Base-by-base conservation (phyloP, 2,113 vertebrate genomes). In the Pogonocichla stellata region DNA sequence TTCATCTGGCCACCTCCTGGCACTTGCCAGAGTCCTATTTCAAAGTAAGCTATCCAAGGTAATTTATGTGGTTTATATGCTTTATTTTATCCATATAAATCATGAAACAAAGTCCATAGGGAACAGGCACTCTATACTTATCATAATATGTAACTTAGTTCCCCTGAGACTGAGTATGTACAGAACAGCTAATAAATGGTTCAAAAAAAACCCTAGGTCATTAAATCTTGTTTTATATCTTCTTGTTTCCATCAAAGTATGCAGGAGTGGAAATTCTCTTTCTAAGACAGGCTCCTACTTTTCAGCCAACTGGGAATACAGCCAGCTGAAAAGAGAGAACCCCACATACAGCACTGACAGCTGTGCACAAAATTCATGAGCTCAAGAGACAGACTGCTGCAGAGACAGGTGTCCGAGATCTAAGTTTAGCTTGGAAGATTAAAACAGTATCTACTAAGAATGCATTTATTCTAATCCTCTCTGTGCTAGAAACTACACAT, bases 371-470 rank as follows among this genome's bases (percentile, higher is more conserved):
- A 97, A 97, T 97, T 95, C 96, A 96, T 93, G 91, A 95, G 95
- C 95, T 96, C 95, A 72, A 72, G 94, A 96, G 92, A 96, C 95
- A 95, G 94, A 88, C 94, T 96, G 95, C 94, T 92, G 94, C 93
- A 85, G 94, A 96, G 97, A 97, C 97, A 98, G 97, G 97, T 98
- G 97, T 96, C 96, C 95, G 25, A 95, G 93, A 95, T 96, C 96
- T 97, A 97, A 97, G 95, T 97, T 97, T 98, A 97, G 96, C 94
- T 92, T 72, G 87, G 95, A 96, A 97, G 96, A 97, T 97, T 97
- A 96, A 95, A 97, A 95, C 90, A 92, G 95, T 80, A 95, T 96
- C 95, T 90, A 90, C 86, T 95, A 97, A 96, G 97, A 97, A 97
- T 95, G 96, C 95, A 92, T 96, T 96, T 94, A 95, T 97, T 92